Base-by-base conservation (phyloP, 2,113 vertebrate genomes). In the Colinus virginianus region DNA sequence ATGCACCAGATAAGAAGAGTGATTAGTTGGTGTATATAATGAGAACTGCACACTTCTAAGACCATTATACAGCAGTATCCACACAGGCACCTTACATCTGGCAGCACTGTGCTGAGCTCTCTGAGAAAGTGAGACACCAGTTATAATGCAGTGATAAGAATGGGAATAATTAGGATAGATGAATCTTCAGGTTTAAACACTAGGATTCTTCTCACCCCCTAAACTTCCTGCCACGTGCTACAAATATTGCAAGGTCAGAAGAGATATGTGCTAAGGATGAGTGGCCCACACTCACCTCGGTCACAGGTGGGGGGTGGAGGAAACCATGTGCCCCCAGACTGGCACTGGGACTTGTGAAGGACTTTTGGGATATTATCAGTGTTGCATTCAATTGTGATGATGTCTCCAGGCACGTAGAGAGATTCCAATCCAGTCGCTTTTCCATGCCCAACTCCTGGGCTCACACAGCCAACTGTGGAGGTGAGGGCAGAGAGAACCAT, bases 301-400 rank as follows among this genome's bases (percentile, higher is more conserved):
- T 74, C 83, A 75, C 78, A 92, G 58, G 23, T 4, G 6, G 90
- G 94, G 45, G 32, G 17, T 51, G 82, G 49, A 49, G 93, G 94
- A 85, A 79, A 89, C 95, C 94, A 84, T 25, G 72, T 93, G 40
- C 69, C 67, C 53, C 77, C 26, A 21, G 80, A 83, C 63, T 72
- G 91, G 82, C 95, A 96, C 32, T 84, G 93, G 68, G 95, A 72
- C 62, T 83, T 58, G 23, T 43, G 68, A 46, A 85, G 93, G 53
- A 89, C 94, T 63, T 78, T 88, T 42, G 96, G 38, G 62, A 77
- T 70, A 48, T 89, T 63, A 46, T 81, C 93, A 25, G 21, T 0
- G 8, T 74, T 5, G 76, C 91, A 87, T 38, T 70, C 14, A 9
- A 94, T 38, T 6, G 40, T 84, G 78, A 93, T 78, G 34, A 18